A percentile compares a stretch with the other conserved stretches of the same genome.
phyloP scores from a whole-genome alignment of 2,113 vertebrate genomes.

The Rynchops niger region DNA sequence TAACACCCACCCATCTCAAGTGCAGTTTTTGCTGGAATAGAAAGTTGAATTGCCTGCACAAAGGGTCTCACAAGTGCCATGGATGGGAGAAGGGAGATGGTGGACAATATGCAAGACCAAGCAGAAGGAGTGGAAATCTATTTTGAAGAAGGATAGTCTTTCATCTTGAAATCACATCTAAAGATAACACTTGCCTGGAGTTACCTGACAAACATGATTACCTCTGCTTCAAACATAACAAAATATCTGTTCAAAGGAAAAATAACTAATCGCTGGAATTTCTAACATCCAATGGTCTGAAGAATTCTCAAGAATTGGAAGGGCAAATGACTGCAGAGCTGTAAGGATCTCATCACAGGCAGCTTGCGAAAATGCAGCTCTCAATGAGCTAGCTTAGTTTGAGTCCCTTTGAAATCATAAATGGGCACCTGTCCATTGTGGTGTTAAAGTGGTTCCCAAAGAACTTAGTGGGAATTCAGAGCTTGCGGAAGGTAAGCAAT shows the following conservation, averaged over 20 bases:
- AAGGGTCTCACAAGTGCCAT: background rate
- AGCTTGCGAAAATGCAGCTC: background rate
- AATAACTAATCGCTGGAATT: background rate
- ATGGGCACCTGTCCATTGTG: background rate
- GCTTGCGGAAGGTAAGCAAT: background rate
- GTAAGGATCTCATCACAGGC: background rate
- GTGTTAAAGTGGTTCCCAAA: background rate
- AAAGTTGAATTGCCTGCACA: background rate
- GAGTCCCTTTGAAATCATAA: background rate
- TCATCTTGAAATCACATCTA: background rate
- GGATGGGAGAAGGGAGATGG: background rate
- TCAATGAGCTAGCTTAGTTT: background rate
- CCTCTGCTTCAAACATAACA: background rate
- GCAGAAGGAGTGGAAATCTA: background rate
- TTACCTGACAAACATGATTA: background rate
- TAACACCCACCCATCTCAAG: background rate
- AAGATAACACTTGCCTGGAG: background rate
- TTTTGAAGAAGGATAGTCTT: background rate
- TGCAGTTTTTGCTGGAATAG: background rate
- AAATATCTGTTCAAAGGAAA: background rate
- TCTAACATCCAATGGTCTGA: background rate
- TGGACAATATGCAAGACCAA: background rate
- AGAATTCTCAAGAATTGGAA: background rate
- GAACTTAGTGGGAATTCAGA: background rate
- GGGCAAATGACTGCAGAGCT: background rate